Base-by-base conservation (phyloP, 2,797 vertebrate species). In the Carapus acus region DNA sequence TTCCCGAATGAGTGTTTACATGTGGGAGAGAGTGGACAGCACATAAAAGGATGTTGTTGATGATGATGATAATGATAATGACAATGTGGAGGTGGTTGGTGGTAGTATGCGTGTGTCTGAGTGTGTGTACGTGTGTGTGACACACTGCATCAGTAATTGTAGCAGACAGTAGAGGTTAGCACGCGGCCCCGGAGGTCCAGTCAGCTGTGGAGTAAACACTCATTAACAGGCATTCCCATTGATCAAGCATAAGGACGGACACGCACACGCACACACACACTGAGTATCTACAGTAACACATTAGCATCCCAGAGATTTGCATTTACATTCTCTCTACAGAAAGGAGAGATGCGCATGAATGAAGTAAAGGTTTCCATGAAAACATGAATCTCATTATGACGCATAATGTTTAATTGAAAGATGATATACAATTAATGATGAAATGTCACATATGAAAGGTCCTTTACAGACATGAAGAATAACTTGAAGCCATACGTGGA, bases 141-240 rank as follows among this genome's bases (percentile, higher is more conserved):
- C 69, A 46, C 29, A 66, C 50, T 63, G 48, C 20, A 22, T 71
- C 55, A 34, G 49, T 81, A 76, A 83, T 75, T 63, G 59, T 50
- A 69, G 39, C 55, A 63, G 79, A 75, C 78, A 69, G 57, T 61
- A 31, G 58, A 69, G 67, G 68, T 80, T 71, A 64, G 52, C 18
- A 2, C 39, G 13, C 55, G 45, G 54, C 21, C 54, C 50, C 60
- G 53, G 68, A 54, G 65, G 57, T 46, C 56, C 73, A 67, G 51
- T 67, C 72, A 80, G 49, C 67, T 31, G 19, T 78, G 65, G 53
- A 79, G 67, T 76, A 78, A 83, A 85, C 70, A 81, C 29, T 78
- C 74, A 75, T 85, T 80, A 81, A 78, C 73, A 73, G 66, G 56
- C 77, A 72, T 76, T 83, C 54, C 58, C 56, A 71, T 71, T 71